phyloP scores from a whole-genome alignment of 2,797 vertebrate species.

The Alosa sapidissima region DNA sequence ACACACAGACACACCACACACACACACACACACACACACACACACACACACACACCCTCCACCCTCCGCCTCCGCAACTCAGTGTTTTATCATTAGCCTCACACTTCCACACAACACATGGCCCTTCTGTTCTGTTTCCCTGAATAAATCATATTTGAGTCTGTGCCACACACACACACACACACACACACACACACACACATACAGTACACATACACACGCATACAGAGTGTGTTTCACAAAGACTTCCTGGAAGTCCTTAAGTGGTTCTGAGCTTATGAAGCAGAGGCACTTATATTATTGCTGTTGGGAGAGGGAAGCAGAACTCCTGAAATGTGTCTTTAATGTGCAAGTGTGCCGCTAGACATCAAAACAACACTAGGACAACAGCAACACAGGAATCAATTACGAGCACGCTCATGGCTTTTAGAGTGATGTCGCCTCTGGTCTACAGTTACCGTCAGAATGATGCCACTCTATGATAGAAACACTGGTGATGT shows the following conservation, averaged over 20 bases:
- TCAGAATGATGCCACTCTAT: not conserved
- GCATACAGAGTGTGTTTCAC: not conserved
- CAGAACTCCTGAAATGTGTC: not conserved
- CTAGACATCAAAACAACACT: not conserved
- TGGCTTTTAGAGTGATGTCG: not conserved
- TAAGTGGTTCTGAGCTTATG: not conserved
- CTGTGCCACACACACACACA: not conserved
- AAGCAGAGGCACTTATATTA: not conserved
- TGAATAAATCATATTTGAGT: not conserved
- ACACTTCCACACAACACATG: not conserved
- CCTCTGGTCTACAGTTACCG: not conserved
- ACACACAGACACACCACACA: too few relatives aligned
- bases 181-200: not conserved
- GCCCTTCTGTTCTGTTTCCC: slow-evolving; percentile 1
- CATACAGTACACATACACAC: slow-evolving; percentile 9
- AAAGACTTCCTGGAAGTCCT: not conserved
- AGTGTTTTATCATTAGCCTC: not conserved
- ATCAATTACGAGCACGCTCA: not conserved
- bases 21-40: too few relatives aligned
- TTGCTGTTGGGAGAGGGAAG: not conserved
- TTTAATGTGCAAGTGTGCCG: not conserved
- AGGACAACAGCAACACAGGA: not conserved
- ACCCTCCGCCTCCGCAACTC: not conserved
- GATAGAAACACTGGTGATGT: not conserved
- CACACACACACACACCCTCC: not conserved